phyloP scores from a whole-genome alignment of 2,113 vertebrate species.

The Henicopernis longicauda region DNA sequence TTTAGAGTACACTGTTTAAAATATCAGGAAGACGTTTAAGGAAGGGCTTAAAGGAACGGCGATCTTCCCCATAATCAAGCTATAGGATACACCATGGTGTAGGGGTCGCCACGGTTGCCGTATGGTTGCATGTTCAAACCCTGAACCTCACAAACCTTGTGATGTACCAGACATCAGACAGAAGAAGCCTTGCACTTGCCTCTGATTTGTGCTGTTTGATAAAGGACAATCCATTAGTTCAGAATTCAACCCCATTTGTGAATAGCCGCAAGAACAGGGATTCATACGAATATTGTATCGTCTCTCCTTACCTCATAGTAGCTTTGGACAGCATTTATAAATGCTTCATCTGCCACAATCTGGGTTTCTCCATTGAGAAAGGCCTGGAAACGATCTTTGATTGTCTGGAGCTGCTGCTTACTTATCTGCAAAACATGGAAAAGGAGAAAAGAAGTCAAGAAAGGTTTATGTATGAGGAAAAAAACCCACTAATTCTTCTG shows the following conservation, averaged over 20 bases:
- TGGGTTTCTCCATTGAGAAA: conserved; percentile 97
- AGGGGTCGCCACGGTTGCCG: neutral
- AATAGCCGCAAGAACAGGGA: neutral
- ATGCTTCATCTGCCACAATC: conserved; percentile 97
- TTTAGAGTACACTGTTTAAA: neutral
- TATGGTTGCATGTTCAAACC: neutral
- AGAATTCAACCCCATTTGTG: neutral
- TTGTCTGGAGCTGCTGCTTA: conserved; percentile 93
- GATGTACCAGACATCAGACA: neutral
- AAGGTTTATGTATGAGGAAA: neutral
- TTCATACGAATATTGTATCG: neutral
- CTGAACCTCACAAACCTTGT: neutral
- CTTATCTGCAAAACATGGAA: conserved; percentile 85
- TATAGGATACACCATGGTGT: neutral
- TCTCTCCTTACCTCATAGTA: conserved; percentile 89
- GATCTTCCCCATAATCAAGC: neutral
- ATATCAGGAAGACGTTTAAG: neutral
- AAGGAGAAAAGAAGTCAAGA: neutral
- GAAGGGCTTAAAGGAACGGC: neutral
- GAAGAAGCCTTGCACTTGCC: neutral
- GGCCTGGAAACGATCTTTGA: conserved; percentile 95
- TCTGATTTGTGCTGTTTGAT: neutral
- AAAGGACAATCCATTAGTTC: neutral
- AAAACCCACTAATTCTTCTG: neutral
- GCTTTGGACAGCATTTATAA: conserved; percentile 98